Base-by-base conservation (phyloP, 1,140 invertebrate genomes). In the Vanessa atalanta region DNA sequence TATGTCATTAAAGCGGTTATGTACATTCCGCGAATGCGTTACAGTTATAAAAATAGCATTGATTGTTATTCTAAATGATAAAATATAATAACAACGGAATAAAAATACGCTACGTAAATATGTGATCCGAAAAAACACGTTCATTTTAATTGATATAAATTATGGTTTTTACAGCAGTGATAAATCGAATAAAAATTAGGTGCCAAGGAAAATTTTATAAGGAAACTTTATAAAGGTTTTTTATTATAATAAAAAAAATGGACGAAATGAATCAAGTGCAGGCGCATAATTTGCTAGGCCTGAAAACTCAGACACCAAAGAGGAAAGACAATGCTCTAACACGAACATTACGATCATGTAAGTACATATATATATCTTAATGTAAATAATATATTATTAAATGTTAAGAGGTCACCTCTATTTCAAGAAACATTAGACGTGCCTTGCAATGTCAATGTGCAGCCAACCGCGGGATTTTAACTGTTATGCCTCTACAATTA, bases 251-350 rank as follows among this genome's bases (percentile, higher is more conserved):
- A 31, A 50, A 31, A 4, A 64, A 61, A 66, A 72, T 88, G 87
- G 85, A 87, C 13, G 86, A 91, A 0, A 37, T 78, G 20, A 88
- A 88, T 67, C 82, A 83, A 72, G 83, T 82, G 15, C 89, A 91
- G 65, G 89, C 89, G 23, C 89, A 87, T 68, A 89, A 88, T 67
- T 73, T 91, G 8, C 82, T 91, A 1, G 89, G 88, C 47, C 83
- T 88, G 67, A 90, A 91, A 72, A 84, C 83, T 12, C 71, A 65
- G 65, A 55, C 64, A 14, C 78, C 85, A 26, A 66, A 77, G 65
- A 82, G 77, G 65, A 81, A 81, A 66, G 89, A 91, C 50, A 91
- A 81, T 20, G 83, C 83, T 12, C 57, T 89, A 0, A 90, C 85
- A 4, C 82, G 79, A 55, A 76, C 82, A 26, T 55, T 89, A 55